A percentile compares a stretch with the other conserved stretches of the same genome.
Conservation (phyloP, 2,113 vertebrate species). For the Tympanuchus pallidicinctus region DNA sequence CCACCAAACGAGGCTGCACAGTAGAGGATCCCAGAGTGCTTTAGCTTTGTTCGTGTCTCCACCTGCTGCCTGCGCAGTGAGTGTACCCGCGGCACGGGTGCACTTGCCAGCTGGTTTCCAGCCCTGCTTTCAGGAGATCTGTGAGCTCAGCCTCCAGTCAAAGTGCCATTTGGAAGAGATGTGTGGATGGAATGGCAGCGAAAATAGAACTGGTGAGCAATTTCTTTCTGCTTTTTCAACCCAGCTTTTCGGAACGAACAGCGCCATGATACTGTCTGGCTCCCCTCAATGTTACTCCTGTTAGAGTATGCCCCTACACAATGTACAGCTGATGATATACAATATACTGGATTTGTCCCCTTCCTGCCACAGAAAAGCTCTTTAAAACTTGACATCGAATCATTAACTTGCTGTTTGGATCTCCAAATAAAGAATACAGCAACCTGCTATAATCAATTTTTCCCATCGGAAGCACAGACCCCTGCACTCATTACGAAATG, state of each 20-base stretch:
- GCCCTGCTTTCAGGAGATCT: background rate
- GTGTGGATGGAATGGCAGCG: background rate
- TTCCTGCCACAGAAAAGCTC: slow-evolving; percentile 13
- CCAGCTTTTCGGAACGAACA: background rate
- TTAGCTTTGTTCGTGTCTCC: slow-evolving; percentile 35
- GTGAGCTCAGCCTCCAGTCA: background rate
- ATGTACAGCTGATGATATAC: background rate
- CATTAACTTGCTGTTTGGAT: background rate
- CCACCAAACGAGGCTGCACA: background rate
- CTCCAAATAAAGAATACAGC: slow-evolving; percentile 18
- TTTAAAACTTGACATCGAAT: background rate
- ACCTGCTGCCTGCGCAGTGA: background rate
- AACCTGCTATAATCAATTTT: background rate
- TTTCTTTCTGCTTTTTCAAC: background rate
- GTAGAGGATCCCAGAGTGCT: background rate
- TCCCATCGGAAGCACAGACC: background rate
- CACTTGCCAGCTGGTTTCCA: no score
- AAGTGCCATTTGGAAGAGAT: accelerated
- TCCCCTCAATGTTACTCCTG: slow-evolving; percentile 46
- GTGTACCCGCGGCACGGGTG: no score
- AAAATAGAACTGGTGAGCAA: background rate
- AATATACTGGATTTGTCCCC: background rate
- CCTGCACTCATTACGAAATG: background rate
- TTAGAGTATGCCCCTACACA: slow-evolving; percentile 56
- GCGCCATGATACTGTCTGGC: background rate